Base-by-base conservation (phyloP, 2,797 vertebrate genomes). In the Trichosurus vulpecula region DNA sequence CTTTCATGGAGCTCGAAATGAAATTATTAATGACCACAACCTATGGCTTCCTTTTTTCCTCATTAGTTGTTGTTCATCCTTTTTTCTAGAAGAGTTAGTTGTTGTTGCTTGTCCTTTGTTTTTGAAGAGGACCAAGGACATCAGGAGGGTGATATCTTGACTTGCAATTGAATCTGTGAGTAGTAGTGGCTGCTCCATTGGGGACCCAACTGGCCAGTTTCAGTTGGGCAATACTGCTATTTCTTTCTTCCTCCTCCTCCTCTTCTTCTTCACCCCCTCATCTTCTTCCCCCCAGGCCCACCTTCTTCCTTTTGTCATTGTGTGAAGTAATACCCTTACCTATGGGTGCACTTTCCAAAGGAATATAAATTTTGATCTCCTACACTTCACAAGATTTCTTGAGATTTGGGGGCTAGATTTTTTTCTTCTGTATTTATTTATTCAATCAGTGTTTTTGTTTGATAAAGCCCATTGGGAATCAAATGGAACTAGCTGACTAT, bases 221-320 rank as follows among this genome's bases (percentile, higher is more conserved):
- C 35, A n/a, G 35, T n/a, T n/a, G 31, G 61, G 0, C 61, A 66
- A 66, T 66, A 1, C 14, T 19, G 61, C 14, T 66, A n/a, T 66
- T 66, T n/a, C 14, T 5, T 66, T 31, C 61, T 13, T 66, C 31
- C 31, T 16, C 31, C 5, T 66, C 13, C 35, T 66, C 61, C 31
- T 66, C 31, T 0, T 61, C 31, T 31, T 35, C 31, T 31, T 61
- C 57, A 1, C 31, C 9, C 16, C 12, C 9, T 4, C n/a, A n/a
- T n/a, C n/a, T n/a, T n/a, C n/a, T n/a, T n/a, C n/a, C 57, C 8
- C 57, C 0, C 6, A 6, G 6, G 57, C 31, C 31, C 31, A 0
- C 61, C 61, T n/a, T 19, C 35, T n/a, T 58, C 56, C 56, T 8
- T 8, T 8, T 31, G 30, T 58, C 57, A 58, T 3, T 22, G 57